Conservation (phyloP, 2,888 invertebrate species). For the Scaptomyza caliginosa region DNA sequence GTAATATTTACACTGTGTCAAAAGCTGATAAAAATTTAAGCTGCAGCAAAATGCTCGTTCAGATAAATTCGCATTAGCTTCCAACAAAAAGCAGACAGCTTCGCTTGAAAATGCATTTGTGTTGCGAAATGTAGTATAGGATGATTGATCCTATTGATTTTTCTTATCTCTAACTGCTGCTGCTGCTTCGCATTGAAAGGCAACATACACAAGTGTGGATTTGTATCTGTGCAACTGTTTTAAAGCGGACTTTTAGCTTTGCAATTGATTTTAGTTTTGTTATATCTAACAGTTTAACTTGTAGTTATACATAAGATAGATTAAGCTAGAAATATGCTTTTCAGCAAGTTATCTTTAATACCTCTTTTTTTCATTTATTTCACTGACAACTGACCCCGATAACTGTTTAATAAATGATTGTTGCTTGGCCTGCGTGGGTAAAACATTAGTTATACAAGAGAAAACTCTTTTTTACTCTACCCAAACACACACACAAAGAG, state of each 20-base stretch:
- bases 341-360: too few species aligned
- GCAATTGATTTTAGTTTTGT: slow-evolving; percentile 5
- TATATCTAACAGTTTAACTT: too few species aligned
- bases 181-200: slow-evolving; percentile 18
- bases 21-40: slow-evolving; percentile 80
- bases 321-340: too few species aligned
- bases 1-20: slow-evolving; percentile 79
- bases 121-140: slow-evolving; percentile 41
- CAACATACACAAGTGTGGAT: slow-evolving; percentile 17
- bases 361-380: too few species aligned
- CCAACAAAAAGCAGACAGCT: accelerated
- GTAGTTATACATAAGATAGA: too few species aligned
- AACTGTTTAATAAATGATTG: slow-evolving; percentile 14
- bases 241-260: slow-evolving; percentile 18
- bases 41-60: slow-evolving; percentile 61
- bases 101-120: not conserved
- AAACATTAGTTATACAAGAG: slow-evolving; percentile 10
- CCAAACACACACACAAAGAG: too few species aligned
- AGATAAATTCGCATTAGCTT: slow-evolving; percentile 51
- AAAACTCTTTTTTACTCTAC: not conserved
- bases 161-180: slow-evolving; percentile 36
- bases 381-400: slow-evolving; percentile 1
- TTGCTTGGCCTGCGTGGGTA: not conserved
- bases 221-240: slow-evolving; percentile 31
- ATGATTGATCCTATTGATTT: slow-evolving; percentile 78